These are phyloP conservation scores for Tetrao urogallus DNA, from an alignment of 2,113 vertebrate species.

Conservation along the genomic window DNA sequence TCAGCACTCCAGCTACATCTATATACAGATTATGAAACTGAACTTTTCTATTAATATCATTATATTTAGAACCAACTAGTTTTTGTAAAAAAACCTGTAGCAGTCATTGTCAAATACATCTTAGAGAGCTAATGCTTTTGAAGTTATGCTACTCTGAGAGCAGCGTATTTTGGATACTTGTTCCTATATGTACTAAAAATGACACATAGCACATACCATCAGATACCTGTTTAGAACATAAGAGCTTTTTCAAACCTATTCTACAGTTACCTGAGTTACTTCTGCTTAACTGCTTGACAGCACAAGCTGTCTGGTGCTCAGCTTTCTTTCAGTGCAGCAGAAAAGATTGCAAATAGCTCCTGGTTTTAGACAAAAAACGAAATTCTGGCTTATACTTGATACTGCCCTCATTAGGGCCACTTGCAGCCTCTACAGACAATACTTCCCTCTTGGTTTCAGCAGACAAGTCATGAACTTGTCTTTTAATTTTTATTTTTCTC, in stretches of 20 bases:
- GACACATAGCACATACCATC: not conserved
- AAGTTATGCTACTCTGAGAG: not conserved
- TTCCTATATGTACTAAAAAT: not conserved
- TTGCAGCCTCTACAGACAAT: not conserved
- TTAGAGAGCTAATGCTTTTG: not conserved
- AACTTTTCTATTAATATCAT: not conserved
- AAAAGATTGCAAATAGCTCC: not conserved
- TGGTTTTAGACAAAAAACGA: not conserved
- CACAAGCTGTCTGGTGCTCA: not conserved
- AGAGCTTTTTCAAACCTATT: not conserved
- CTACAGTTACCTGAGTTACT: not conserved
- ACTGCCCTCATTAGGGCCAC: not conserved
- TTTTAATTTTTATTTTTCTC: not conserved
- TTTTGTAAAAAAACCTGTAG: not conserved
- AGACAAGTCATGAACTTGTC: not conserved
- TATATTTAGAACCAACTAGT: not conserved
- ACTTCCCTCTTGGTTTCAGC: not conserved
- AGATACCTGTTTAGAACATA: not conserved
- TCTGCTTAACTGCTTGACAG: not conserved
- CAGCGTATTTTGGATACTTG: not conserved
- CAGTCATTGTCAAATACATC: accelerated
- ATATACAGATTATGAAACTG: not conserved
- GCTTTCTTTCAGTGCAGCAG: not conserved
- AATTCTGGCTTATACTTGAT: not conserved
- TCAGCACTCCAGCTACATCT: not conserved